Evolutionary conservation across 2,888 invertebrate species (phyloP), one percentile per base, ranked within the genome.

Genomic region (Sialis fuliginosa): DNA sequence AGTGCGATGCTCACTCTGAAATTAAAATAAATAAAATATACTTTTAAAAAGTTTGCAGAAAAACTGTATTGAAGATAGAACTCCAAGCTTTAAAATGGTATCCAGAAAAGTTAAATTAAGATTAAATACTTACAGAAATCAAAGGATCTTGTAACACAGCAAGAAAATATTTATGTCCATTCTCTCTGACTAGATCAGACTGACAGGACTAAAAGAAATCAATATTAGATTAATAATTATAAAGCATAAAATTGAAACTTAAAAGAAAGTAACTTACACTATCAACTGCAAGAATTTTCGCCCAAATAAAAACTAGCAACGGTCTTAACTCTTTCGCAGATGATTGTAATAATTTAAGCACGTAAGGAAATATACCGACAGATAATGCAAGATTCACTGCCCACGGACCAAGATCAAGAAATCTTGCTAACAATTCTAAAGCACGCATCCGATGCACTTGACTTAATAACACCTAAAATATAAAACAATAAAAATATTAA

Each of bases 321-420:
- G 93, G 88, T 48, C 95, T 73, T 54, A 98, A 69, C 64, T 98
- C 97, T 55, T 80, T 77, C 4, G 93, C 93, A 52, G 87, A 86
- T 56, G 93, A 93, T 68, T 98, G 97, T 56, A 98, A 72, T 55
- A 99, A 69, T 67, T 96, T 96, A 47, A 98, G 74, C 57, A 98
- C 95, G 66, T 98, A 98, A 0, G 98, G 98, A 67, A 97, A 98
- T 61, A 98, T 97, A 55, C 98, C 97, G 42, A 98, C 98, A 47
- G 88, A 88, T 30, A 99, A 74, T 46, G 96, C 95, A 54, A 93
- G 72, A 65, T 90, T 90, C 41, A 97, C 97, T 9, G 97, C 96
- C 88, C 88, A 88, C 1, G 86, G 82, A 40, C 98, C 98, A 51
- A 97, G 75, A 66, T 98, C 93, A 49, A 99, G 73, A 69, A 96